Base-by-base conservation (phyloP, 2,113 vertebrate genomes). In the Prochilodus magdalenae region DNA sequence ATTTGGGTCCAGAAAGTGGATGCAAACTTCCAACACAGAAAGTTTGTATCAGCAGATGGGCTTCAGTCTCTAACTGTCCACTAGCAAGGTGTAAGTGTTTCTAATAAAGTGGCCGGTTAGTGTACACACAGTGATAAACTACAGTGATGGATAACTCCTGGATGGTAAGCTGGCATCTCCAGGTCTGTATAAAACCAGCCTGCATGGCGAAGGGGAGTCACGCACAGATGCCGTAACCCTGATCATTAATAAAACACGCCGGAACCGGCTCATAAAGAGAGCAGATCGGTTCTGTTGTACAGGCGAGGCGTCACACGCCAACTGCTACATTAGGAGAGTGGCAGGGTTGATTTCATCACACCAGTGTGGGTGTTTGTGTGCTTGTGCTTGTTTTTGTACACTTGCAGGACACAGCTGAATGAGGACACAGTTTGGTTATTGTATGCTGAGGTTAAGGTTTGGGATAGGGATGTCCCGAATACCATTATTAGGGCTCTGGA, bases 201-300 rank as follows among this genome's bases (percentile, higher is more conserved):
- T 40, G n/a, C 29, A 63, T 40, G 33, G 15, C 10, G 60, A 55
- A n/a, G 24, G 27, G 40, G 72, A 80, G 20, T 0, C 2, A 11
- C 60, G 36, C 12, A 18, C 70, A 81, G 57, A 29, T 73, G 57
- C 73, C 65, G 27, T 59, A 67, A 77, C 70, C 60, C 18, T 29
- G 60, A 30, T 26, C 75, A 79, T 83, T 66, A 85, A 79, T 79
- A 79, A 85, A 85, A 79, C 84, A 85, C 79, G 72, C 57, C 74
- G n/a, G 10, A 82, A 85, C 84, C 65, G 71, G 80, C 70, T 77
- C 22, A 15, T 40, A 49, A 79, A 77, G 65, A 15, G 24, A 59
- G 36, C 18, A 0, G 12, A 18, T 62, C 57, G 13, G 49, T 55
- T 22, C 24, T 33, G 27, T 29, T 72, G 70, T 47, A n/a, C 63